Base-by-base conservation (phyloP, 2,113 vertebrate genomes). In the Lepidothrix coronata region DNA sequence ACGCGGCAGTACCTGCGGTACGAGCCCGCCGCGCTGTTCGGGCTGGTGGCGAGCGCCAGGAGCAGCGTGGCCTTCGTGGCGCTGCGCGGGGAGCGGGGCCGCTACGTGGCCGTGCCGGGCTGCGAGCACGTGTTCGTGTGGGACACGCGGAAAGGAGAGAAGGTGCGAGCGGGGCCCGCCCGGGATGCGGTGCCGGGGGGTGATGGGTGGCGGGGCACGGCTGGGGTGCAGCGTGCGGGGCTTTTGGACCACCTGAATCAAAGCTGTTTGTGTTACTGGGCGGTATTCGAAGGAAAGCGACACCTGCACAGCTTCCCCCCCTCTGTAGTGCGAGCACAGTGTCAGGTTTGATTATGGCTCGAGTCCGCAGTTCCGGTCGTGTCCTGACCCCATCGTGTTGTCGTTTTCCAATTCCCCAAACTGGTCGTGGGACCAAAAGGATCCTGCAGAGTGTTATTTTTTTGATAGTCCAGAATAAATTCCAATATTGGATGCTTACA, bases 81-180 rank as follows among this genome's bases (percentile, higher is more conserved):
- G 6, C 98, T 99, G 59, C 98, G 98, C 23, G 99, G 99, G 5
- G 99, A 99, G 96, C 98, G 92, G 85, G 99, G 98, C 7, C 99
- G 99, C 70, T 99, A 98, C 14, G 98, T 99, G 35, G 99, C 99
- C 2, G 99, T 98, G 43, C 98, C 98, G 5, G 99, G 99, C 25
- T 99, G 99, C 31, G 99, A 99, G 67, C 99, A 99, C 27, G 99
- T 99, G 67, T 99, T 99, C 92, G 98, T 99, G 94, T 99, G 99
- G 99, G 99, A 99, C 67, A 95, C 98, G 12, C 97, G 99, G 27
- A 99, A 99, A 96, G 99, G 98, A 51, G 99, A 99, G 95, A 99
- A 99, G 99, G 99, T 99, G 61, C 88, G 80, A 35, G 41, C 6
- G 33, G 46, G 28, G 35, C 24, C 35, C 31, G n/a, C 2, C 11